phyloP scores from a whole-genome alignment of 2,113 vertebrate genomes.

The Mustelus asterias region DNA sequence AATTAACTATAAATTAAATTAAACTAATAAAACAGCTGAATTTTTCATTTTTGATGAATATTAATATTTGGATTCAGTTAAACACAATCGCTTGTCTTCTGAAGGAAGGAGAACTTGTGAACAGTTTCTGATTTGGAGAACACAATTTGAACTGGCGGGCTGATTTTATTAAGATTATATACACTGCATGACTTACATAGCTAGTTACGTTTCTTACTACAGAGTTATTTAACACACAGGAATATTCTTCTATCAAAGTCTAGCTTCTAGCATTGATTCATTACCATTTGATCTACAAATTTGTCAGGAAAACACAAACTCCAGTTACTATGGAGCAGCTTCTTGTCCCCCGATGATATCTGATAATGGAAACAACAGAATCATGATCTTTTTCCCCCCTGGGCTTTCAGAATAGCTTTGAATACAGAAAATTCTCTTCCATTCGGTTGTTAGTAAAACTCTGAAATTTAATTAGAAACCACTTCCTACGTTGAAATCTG shows the following conservation, averaged over 20 bases:
- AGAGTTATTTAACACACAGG: not conserved
- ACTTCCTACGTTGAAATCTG: not conserved
- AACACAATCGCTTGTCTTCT: not conserved
- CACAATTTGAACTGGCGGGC: not conserved
- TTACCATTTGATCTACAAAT: not conserved
- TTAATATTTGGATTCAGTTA: not conserved
- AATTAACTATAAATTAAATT: too few species aligned
- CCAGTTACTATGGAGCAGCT: not conserved
- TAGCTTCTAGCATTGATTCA: not conserved
- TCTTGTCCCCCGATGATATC: not conserved
- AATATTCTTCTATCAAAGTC: not conserved
- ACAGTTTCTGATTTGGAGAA: not conserved
- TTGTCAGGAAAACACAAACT: not conserved
- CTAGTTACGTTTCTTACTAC: not conserved
- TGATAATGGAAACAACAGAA: not conserved
- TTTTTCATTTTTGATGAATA: not conserved
- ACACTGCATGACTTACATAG: not conserved
- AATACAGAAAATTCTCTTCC: not conserved
- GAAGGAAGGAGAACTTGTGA: not conserved
- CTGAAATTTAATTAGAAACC: not conserved
- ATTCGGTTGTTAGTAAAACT: not conserved
- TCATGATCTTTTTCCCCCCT: not conserved
- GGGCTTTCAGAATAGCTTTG: not conserved
- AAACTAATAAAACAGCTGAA: not conserved
- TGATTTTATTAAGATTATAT: not conserved